A percentile compares a stretch with the other conserved stretches of the same genome.
Evolutionary conservation across 2,113 vertebrate genomes (phyloP).

Genomic region (Gobius niger): DNA sequence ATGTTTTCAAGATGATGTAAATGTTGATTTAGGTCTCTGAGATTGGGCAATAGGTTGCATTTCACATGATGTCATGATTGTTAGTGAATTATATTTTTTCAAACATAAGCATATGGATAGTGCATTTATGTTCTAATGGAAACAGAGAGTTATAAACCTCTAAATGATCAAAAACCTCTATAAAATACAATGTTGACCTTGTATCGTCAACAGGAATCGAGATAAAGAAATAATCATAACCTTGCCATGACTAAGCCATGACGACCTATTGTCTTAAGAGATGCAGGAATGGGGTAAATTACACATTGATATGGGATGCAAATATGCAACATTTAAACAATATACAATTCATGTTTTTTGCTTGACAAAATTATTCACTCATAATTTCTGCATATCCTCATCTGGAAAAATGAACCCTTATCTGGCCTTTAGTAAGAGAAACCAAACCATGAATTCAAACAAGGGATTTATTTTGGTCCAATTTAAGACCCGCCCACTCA

Average conservation of each 20-base stretch:
- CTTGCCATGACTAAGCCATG: not conserved
- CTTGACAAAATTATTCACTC: not conserved
- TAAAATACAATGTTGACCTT: conserved; percentile 6
- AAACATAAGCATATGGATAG: no score
- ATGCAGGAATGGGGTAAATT: not conserved
- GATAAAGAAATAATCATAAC: conserved; percentile 1
- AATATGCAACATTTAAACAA: conserved; percentile 3
- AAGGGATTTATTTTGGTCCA: not conserved
- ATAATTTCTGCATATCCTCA: no score
- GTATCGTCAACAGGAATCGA: not conserved
- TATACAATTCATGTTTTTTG: not conserved
- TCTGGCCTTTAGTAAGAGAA: not conserved
- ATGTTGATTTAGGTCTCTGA: not conserved
- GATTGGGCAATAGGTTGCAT: not conserved
- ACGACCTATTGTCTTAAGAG: not conserved
- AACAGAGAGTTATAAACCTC: no score
- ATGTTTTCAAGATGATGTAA: conserved; percentile 16
- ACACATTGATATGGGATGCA: not conserved
- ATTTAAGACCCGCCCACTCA: no score
- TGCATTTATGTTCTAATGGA: no score
- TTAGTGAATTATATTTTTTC: no score
- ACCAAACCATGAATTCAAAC: not conserved
- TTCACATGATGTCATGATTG: no score
- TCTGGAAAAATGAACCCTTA: no score
- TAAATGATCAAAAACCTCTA: not conserved